These are phyloP conservation scores for Himalopsyche tibetana DNA, from an alignment of 2,888 invertebrate species.

Conservation along the genomic window DNA sequence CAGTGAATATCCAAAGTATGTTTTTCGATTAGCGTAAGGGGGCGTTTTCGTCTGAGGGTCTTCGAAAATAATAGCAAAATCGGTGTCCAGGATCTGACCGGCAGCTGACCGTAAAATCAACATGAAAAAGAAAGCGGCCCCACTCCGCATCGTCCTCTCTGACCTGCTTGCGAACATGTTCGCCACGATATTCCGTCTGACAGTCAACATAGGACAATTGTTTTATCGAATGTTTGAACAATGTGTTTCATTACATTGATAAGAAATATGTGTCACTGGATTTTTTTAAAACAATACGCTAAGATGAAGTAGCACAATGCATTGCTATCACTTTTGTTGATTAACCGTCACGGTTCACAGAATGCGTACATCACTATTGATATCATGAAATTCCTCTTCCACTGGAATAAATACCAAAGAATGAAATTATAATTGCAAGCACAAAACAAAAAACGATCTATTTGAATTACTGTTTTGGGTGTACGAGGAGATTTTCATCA, in stretches of 20 bases:
- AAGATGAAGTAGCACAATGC: too few relatives aligned
- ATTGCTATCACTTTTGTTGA: too few relatives aligned
- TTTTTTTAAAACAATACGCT: not conserved
- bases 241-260: not conserved
- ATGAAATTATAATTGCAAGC: too few relatives aligned
- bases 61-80: constrained; percentile 67
- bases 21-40: constrained; percentile 62
- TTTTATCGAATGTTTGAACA: not conserved
- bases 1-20: constrained; percentile 70
- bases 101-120: not conserved
- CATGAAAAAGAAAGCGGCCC: not conserved
- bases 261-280: not conserved
- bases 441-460: too few relatives aligned
- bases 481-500: too few relatives aligned
- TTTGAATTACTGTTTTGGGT: too few relatives aligned
- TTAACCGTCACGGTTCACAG: too few relatives aligned
- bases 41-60: constrained; percentile 66
- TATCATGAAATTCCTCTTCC: too few relatives aligned
- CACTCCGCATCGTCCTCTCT: not conserved
- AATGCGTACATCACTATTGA: too few relatives aligned
- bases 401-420: too few relatives aligned
- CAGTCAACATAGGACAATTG: not conserved
- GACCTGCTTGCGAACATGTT: not conserved
- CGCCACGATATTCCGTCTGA: not conserved
- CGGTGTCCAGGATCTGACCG: constrained; percentile 65